Percentiles rank a stretch among this genome's conserved stretches.
phyloP scores from a whole-genome alignment of 2,113 vertebrate species.

The Rattus rattus region DNA sequence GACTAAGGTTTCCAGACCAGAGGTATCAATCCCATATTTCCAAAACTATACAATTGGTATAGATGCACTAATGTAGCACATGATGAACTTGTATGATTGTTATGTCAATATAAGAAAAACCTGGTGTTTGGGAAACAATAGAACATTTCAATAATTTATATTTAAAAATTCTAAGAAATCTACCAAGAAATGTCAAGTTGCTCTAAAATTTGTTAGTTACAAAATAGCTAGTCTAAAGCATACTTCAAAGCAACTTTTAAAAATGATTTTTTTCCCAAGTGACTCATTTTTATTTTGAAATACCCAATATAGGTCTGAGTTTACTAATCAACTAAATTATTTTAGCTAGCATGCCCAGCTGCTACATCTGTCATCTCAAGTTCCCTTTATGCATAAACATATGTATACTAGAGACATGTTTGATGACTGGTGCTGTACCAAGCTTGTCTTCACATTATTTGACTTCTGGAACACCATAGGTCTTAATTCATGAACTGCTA shows the following conservation, averaged over 20 bases:
- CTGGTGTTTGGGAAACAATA: conserved; percentile 36
- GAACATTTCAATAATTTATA: neutral
- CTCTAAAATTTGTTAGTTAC: conserved; percentile 13
- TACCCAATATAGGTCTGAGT: conserved; percentile 34
- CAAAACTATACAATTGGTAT: neutral
- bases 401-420: neutral
- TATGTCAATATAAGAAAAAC: conserved; percentile 32
- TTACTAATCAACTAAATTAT: conserved; percentile 46
- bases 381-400: conserved; percentile 23
- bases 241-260: conserved; percentile 13
- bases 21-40: neutral
- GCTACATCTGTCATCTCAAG: conserved; percentile 18
- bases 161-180: conserved; percentile 13
- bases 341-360: conserved; percentile 2
- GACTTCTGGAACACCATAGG: conserved; percentile 32
- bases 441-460: neutral
- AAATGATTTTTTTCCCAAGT: conserved; percentile 40
- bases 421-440: neutral
- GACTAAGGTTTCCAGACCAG: neutral
- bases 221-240: conserved; percentile 43
- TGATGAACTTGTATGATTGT: neutral
- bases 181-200: neutral
- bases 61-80: neutral
- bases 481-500: conserved; percentile 48
- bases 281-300: conserved; percentile 67